Percentiles rank a stretch among this genome's conserved stretches.
Conservation (phyloP, 2,797 vertebrate species). For the Pelochelys cantorii region DNA sequence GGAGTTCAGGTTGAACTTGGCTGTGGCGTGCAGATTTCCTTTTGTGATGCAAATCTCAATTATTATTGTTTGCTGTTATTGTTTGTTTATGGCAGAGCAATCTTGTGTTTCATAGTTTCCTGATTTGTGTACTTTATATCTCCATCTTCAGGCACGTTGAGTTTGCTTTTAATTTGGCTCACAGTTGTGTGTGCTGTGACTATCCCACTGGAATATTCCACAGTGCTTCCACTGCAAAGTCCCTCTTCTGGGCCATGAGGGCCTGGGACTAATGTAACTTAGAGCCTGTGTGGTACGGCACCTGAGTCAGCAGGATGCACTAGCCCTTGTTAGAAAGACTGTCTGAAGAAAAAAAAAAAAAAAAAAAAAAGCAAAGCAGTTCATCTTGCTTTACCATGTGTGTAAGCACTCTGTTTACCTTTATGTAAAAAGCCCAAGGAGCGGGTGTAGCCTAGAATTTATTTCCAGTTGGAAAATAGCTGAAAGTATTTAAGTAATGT, state of each 20-base stretch:
- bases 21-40: neutral
- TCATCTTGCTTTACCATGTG: neutral
- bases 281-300: neutral
- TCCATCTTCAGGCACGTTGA: neutral
- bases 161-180: neutral
- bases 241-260: neutral
- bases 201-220: neutral
- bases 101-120: neutral
- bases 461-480: neutral
- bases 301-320: constrained; percentile 32
- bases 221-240: neutral
- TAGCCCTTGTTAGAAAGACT: neutral
- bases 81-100: neutral
- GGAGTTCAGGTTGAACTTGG: neutral
- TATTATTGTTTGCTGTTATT: neutral
- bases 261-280: neutral
- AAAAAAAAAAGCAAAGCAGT: neutral
- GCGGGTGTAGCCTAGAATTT: constrained; percentile 1
- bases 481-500: neutral
- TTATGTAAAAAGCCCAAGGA: neutral
- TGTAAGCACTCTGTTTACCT: constrained; percentile 8
- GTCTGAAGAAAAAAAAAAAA: constrained; percentile 29
- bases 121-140: neutral
- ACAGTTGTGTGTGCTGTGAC: neutral
- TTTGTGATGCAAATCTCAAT: neutral